phyloP scores from a whole-genome alignment of 2,113 vertebrate species.

The Cricetomys ansorgei region DNA sequence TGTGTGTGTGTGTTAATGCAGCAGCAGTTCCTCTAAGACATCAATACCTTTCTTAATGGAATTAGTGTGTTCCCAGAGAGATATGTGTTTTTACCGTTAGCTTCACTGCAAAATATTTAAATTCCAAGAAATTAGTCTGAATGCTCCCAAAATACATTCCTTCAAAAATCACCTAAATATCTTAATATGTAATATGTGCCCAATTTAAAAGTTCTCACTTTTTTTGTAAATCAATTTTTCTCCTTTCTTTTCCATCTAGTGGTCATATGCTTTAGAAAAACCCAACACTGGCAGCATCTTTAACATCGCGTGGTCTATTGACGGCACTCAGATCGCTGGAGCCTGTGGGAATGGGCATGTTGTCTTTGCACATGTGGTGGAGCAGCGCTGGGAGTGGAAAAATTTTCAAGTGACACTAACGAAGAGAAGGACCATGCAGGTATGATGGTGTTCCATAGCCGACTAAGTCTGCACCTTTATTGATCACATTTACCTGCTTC shows the following conservation, averaged over 20 bases:
- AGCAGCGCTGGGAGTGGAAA: constrained; percentile 97
- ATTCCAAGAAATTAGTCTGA: background rate
- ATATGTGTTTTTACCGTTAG: background rate
- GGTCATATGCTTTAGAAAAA: constrained; percentile 98
- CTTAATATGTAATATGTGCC: background rate
- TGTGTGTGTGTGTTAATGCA: background rate
- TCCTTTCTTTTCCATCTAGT: constrained; percentile 84
- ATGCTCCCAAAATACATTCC: background rate
- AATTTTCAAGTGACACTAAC: constrained; percentile 94
- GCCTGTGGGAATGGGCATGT: constrained; percentile 97
- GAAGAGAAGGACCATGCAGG: constrained; percentile 98
- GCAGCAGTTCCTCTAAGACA: background rate
- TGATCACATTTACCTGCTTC: background rate
- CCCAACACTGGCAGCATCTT: constrained; percentile 96
- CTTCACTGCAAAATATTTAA: background rate
- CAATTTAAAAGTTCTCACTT: background rate
- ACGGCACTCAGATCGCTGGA: constrained; percentile 96
- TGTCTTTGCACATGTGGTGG: constrained; percentile 96
- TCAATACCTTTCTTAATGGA: background rate
- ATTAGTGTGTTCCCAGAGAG: background rate
- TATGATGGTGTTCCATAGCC: constrained; percentile 72
- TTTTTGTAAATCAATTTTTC: background rate
- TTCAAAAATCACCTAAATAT: background rate
- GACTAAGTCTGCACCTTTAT: background rate
- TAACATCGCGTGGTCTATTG: constrained; percentile 94